Conservation (phyloP, 2,113 vertebrate species). For the Sebastes fasciatus region DNA sequence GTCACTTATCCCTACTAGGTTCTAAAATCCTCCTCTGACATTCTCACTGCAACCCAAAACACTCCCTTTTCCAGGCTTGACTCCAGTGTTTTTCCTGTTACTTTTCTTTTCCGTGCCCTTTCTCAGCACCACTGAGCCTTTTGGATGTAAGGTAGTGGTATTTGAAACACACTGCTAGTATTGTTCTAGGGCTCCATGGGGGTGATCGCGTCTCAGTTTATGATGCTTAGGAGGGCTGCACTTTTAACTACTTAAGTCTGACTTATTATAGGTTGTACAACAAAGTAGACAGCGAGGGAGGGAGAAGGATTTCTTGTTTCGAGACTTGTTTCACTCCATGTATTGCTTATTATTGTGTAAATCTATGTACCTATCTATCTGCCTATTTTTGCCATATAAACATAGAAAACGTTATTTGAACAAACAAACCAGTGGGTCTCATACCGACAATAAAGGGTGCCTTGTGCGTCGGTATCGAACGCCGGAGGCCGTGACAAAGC, state of each 20-base stretch:
- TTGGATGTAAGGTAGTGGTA: conserved; percentile 53
- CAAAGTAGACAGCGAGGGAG: not conserved
- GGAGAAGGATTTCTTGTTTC: not conserved
- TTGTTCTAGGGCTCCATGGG: conserved; percentile 61
- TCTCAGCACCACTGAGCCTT: conserved; percentile 30
- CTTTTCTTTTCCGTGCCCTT: conserved; percentile 63
- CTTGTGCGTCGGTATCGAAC: no score
- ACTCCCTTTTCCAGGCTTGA: conserved; percentile 60
- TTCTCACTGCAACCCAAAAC: conserved; percentile 51
- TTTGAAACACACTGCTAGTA: conserved; percentile 67
- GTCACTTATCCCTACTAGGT: conserved; percentile 52
- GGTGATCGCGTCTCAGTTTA: conserved; percentile 51
- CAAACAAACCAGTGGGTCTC: not conserved
- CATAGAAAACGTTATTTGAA: not conserved
- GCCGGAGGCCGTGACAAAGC: no score
- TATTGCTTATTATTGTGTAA: not conserved
- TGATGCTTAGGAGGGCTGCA: conserved; percentile 24
- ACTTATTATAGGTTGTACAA: not conserved
- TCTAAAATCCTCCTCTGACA: conserved; percentile 46
- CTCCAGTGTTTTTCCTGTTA: conserved; percentile 61
- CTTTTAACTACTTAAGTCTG: conserved; percentile 9
- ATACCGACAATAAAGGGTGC: no score
- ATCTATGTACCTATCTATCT: not conserved
- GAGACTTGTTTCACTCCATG: not conserved
- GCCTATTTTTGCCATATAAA: not conserved